Evolutionary conservation across 2,888 invertebrate genomes (phyloP), one percentile per base, ranked within the genome.

Genomic region (Latrodectus hesperus): DNA sequence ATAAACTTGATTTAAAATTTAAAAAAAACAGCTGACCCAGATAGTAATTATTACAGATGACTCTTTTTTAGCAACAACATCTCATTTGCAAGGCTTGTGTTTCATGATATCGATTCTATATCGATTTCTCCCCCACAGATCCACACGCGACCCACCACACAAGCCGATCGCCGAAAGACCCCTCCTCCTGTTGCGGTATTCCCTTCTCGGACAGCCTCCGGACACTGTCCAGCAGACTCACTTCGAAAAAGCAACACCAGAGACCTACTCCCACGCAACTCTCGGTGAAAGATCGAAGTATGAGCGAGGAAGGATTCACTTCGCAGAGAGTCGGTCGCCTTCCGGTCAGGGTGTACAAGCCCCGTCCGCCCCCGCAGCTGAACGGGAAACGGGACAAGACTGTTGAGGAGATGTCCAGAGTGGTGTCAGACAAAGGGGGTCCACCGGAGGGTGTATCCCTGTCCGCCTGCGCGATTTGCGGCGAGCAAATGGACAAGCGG

Each of bases 401-500:
- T 70, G 51, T 12, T 1, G 26, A 52, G 17, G 87, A 87, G 26
- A 73, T 73, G 22, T 76, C 87, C 17, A 52, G 65, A 5, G 64
- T 51, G 0, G 88, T 88, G 9, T 9, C 65, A 14, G 84, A 88
- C 17, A 75, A 81, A 65, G 84, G 84, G 5, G 77, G 76, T 3
- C 64, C 64, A 0, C 55, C 55, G 3, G 17, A 51, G 9, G 60
- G 12, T 0, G 53, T 22, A 11, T 5, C 53, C 2, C 14, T 38
- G 0, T 26, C 17, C 53, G 9, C 60, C 4, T 89, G 89, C 65
- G 51, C n/a, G 1, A 10, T 82, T 1, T 89, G 89, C 55, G 89
- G 89, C 6, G 77, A 84, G 5, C 89, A 75, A 9, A 75, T 89
- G 16, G 89, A 84, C 4, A 5, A 22, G 10, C 82, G 51, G 60